A percentile compares a stretch with the other conserved stretches of the same genome.
Conservation (phyloP, 2,888 invertebrate species). For the Camptogramma bilineatum region DNA sequence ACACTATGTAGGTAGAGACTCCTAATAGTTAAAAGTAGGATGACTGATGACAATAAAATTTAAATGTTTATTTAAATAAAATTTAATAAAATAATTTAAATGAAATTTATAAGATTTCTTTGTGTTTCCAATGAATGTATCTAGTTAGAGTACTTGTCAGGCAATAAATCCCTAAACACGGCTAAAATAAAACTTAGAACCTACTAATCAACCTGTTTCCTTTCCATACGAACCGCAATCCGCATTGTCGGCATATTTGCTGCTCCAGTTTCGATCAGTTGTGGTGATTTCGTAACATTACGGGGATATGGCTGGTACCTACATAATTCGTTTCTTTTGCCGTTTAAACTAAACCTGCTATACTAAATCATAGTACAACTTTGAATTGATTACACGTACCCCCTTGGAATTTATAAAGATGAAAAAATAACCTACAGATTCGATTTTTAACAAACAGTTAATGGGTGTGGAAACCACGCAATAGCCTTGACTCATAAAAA, state of each 20-base stretch:
- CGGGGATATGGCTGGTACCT: constrained; percentile 17
- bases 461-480: neutral
- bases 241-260: constrained; percentile 28
- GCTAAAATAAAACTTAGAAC: constrained; percentile 21
- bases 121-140: too few species aligned
- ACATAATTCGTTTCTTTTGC: constrained; percentile 26
- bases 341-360: neutral
- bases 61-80: too few species aligned
- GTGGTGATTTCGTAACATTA: constrained; percentile 21
- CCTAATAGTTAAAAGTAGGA: too few species aligned
- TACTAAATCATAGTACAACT: neutral
- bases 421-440: neutral
- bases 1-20: too few species aligned
- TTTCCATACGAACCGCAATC: constrained; percentile 27
- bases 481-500: neutral
- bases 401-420: neutral
- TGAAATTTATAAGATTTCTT: too few species aligned
- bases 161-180: neutral
- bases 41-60: too few species aligned
- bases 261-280: constrained; percentile 24
- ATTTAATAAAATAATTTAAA: too few species aligned
- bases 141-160: neutral
- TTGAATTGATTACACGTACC: neutral
- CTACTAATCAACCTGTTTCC: constrained; percentile 32
- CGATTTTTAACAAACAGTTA: neutral